Evolutionary conservation across 1,140 invertebrate species (phyloP).

Genomic region (Drosophila jambulina): DNA sequence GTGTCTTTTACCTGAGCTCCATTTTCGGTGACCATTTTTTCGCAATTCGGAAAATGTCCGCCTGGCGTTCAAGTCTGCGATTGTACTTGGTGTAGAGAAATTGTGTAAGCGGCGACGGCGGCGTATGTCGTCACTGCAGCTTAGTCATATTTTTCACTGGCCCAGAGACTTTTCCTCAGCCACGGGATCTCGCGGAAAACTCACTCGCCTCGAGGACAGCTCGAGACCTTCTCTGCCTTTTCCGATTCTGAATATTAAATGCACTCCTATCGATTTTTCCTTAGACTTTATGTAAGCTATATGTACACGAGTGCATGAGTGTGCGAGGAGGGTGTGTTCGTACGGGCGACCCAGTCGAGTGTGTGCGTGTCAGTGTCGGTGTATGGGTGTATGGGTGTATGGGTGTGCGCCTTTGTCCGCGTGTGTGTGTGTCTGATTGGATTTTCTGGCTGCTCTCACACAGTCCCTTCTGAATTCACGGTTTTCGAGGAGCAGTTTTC

Average conservation of each 20-base stretch:
- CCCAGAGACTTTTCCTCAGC: conserved; percentile 41
- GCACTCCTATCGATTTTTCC: conserved; percentile 80
- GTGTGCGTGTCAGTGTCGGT: conserved; percentile 52
- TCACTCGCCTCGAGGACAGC: conserved; percentile 32
- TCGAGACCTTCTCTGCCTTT: conserved; percentile 43
- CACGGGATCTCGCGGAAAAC: conserved; percentile 25
- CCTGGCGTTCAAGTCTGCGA: conserved; percentile 24
- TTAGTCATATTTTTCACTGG: conserved; percentile 78
- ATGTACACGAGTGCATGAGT: conserved; percentile 58
- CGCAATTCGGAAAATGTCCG: conserved; percentile 41
- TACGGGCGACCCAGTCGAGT: conserved; percentile 44
- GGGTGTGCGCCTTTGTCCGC: conserved; percentile 35
- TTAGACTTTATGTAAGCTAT: conserved; percentile 78
- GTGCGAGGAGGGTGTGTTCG: conserved; percentile 52
- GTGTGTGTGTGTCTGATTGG: conserved; percentile 69
- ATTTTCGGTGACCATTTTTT: conserved; percentile 84
- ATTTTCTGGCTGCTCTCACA: conserved; percentile 72
- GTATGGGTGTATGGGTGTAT: conserved; percentile 30
- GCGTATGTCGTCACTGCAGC: conserved; percentile 80
- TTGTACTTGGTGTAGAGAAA: conserved; percentile 75
- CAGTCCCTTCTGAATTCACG: conserved; percentile 67
- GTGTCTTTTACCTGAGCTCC: conserved; percentile 79
- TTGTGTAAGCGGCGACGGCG: conserved; percentile 76
- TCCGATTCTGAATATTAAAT: conserved; percentile 70
- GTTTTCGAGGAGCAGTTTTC: conserved; percentile 67